Base-by-base conservation (phyloP, 2,888 invertebrate species). In the Leptopilina myrica region DNA sequence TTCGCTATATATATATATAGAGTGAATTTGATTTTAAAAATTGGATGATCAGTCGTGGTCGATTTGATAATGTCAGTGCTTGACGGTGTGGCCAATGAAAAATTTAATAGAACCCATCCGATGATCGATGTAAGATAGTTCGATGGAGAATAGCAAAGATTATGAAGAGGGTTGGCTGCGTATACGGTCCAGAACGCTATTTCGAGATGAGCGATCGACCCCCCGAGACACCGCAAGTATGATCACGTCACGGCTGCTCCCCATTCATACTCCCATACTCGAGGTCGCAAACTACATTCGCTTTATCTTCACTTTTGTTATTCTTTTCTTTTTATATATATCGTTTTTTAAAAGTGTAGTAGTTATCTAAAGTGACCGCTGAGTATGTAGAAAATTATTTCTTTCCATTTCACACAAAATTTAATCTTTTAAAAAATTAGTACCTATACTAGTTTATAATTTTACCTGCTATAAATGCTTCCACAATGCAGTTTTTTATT, bases 101-200 rank as follows among this genome's bases (percentile, higher is more conserved):
- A 87, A 87, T 88, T 88, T 88, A 89, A 88, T 89, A 88, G 86
- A 87, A 82, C 85, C 83, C 78, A 78, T 77, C 79, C 86, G 85
- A 90, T 90, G 90, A 90, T 90, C 87, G 90, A 90, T 90, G 90
- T 86, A 87, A 88, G 88, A 90, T 89, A 87, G 88, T 88, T 88
- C 84, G 85, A 73, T 84, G 84, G 84, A 86, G 86, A 87, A 89
- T 88, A 86, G 87, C 85, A 84, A 89, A 89, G 89, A 90, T 89
- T 88, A 89, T 83, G 86, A 85, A 85, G 86, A 82, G 87, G 87
- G 87, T 84, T 82, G 82, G 82, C 83, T 83, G 77, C 83, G 80
- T 83, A 82, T 81, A 82, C 78, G 81, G 83, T 80, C 86, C 85
- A 84, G 85, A 85, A 85, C 86, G 85, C 83, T 88, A 86, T 88